A percentile compares a stretch with the other conserved stretches of the same genome.
Evolutionary conservation across 1,140 invertebrate species (phyloP).

Genomic region (Cydia splendana): DNA sequence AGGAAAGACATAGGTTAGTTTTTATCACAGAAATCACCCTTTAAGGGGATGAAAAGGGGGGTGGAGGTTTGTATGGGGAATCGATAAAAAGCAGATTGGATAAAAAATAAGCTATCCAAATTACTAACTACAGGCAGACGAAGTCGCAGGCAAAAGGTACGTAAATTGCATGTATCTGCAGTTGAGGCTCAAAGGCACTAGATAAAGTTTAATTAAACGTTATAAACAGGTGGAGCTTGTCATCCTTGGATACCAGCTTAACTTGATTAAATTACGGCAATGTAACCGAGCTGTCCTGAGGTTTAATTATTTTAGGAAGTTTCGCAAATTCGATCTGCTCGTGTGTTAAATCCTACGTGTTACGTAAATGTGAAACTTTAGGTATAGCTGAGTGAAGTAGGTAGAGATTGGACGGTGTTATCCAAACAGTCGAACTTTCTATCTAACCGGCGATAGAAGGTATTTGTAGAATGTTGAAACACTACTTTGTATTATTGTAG

Average conservation of each 20-base stretch:
- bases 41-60: no score
- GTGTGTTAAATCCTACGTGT: constrained; percentile 2
- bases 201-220: background rate
- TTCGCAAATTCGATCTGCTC: background rate
- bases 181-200: background rate
- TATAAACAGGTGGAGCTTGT: background rate
- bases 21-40: no score
- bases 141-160: no score
- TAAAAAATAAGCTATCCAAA: no score
- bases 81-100: no score
- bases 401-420: background rate
- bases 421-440: background rate
- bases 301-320: constrained; percentile 19
- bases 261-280: constrained; percentile 1
- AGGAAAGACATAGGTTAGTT: no score
- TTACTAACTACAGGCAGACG: no score
- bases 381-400: background rate
- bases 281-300: constrained; percentile 20
- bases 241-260: constrained; percentile 37
- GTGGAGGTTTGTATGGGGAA: no score
- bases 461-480: background rate
- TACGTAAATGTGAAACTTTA: constrained; percentile 32
- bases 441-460: background rate
- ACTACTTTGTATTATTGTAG: background rate
- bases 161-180: no score